phyloP scores from a whole-genome alignment of 1,140 invertebrate species.

The Penaeus indicus region DNA sequence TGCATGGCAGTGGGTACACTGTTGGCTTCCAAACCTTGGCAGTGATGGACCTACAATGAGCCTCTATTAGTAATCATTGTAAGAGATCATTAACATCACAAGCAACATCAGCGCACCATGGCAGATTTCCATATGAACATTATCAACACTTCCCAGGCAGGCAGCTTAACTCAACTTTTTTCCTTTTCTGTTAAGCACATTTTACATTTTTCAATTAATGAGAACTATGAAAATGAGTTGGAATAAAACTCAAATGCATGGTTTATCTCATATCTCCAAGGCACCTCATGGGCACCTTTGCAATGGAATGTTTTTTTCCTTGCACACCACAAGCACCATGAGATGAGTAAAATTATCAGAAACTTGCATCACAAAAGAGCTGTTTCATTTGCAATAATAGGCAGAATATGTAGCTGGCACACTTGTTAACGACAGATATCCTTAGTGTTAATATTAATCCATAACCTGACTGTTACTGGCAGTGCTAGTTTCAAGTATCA shows the following conservation, averaged over 20 bases:
- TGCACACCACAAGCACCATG: conserved; percentile 45
- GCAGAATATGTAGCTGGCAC: conserved; percentile 59
- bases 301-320: conserved; percentile 34
- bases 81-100: conserved; percentile 53
- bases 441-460: conserved; percentile 49
- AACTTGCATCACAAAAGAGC: conserved; percentile 1
- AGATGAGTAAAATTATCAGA: neutral
- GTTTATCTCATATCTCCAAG: conserved; percentile 28
- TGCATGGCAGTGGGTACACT: conserved; percentile 63
- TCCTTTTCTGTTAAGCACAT: conserved; percentile 11
- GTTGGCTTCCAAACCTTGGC: conserved; percentile 60
- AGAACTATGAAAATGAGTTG: conserved; percentile 20
- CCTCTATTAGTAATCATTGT: conserved; percentile 56
- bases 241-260: conserved; percentile 23
- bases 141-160: conserved; percentile 40
- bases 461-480: conserved; percentile 56
- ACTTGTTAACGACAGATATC: conserved; percentile 46
- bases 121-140: conserved; percentile 38
- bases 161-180: conserved; percentile 16
- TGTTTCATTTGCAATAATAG: conserved; percentile 43
- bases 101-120: conserved; percentile 61
- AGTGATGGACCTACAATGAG: conserved; percentile 53
- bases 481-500: conserved; percentile 61
- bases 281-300: conserved; percentile 15
- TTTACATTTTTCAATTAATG: neutral